Base-by-base conservation (phyloP, 1,140 invertebrate genomes). In the Lordiphosa stackelbergi region DNA sequence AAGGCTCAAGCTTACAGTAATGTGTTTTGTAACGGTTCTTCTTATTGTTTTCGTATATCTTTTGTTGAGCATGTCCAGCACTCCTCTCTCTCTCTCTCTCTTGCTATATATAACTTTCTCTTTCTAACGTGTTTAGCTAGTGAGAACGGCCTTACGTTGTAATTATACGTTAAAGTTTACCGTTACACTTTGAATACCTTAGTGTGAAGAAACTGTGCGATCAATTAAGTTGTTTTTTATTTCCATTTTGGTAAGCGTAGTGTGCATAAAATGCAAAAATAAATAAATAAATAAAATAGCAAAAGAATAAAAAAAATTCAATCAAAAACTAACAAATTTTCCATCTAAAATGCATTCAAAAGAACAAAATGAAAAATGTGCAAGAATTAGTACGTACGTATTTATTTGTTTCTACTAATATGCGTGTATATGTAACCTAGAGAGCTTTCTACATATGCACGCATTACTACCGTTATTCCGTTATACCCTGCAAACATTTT, bases 381-480 rank as follows among this genome's bases (percentile, higher is more conserved):
- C 66, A 71, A 70, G 53, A 69, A 77, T 81, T 81, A 77, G 77
- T 81, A 68, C 72, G 68, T 70, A 70, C 65, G 74, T 79, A 79
- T 79, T 79, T 79, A 79, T 79, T 79, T 79, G 74, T 79, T 79
- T 68, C 78, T 79, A 81, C 74, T 81, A 75, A 84, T 74, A 69
- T 73, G 72, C 71, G 70, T 74, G 69, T 79, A 79, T 73, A 75
- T 75, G 71, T 65, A 69, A 57, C 36, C 13, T 40, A 37, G 42
- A 49, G 48, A 43, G 35, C 37, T 61, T 31, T 22, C 66, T 72
- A 55, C 69, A 68, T 73, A 71, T 71, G 61, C 64, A 73, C 66
- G 53, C 66, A 73, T 73, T 66, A 49, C 28, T 8, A 31, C 57
- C 51, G 64, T 61, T 73, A 73, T 65, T 58, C 55, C 22, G 22